These are phyloP conservation scores for Tragelaphus strepsiceros DNA, from an alignment of 2,113 vertebrate genomes.

Conservation along the genomic window DNA sequence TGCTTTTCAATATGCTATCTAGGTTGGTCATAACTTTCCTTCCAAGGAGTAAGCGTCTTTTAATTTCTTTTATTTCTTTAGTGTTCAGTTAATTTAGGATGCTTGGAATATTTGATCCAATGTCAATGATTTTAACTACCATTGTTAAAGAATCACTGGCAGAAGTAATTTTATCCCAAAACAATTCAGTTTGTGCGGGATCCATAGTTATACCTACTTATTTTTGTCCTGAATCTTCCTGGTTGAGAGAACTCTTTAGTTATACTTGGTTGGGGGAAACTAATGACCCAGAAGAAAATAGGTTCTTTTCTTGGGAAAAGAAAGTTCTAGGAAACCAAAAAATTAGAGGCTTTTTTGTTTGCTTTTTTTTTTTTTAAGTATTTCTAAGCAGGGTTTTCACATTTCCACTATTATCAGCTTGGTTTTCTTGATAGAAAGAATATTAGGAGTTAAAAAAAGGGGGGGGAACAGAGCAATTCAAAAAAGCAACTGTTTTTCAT, in stretches of 20 bases:
- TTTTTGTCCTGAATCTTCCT: not conserved
- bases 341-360: not conserved
- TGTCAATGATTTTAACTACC: not conserved
- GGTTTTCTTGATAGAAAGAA: slow-evolving; percentile 19
- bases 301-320: not conserved
- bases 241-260: not conserved
- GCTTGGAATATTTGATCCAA: not conserved
- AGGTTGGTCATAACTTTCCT: too few relatives aligned
- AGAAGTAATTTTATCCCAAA: not conserved
- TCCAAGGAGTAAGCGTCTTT: too few relatives aligned
- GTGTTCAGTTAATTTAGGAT: not conserved
- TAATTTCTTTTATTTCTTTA: not conserved
- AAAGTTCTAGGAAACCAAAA: slow-evolving; percentile 20
- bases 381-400: not conserved
- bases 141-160: not conserved
- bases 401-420: not conserved
- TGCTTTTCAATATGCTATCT: too few relatives aligned
- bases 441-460: not conserved
- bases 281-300: not conserved
- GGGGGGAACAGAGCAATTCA: not conserved
- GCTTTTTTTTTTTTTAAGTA: not conserved
- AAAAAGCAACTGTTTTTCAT: not conserved
- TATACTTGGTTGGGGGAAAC: not conserved
- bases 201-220: not conserved
- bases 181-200: not conserved